Evolutionary conservation across 2,888 invertebrate species (phyloP).

Genomic region (Habrosyne pyritoides): DNA sequence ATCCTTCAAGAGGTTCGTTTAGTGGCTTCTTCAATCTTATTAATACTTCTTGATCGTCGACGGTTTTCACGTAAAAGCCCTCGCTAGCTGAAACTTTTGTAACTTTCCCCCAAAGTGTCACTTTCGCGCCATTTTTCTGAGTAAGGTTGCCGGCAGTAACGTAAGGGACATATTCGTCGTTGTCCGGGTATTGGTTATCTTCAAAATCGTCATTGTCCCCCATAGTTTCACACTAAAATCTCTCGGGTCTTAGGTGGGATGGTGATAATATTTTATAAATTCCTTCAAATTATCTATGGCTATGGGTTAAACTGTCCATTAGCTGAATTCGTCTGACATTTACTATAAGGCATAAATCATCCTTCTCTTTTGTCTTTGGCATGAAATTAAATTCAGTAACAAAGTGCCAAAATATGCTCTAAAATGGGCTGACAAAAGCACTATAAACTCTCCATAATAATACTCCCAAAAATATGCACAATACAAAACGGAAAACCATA

Average conservation of each 20-base stretch:
- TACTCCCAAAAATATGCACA: too few species aligned
- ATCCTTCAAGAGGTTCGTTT: slow-evolving; percentile 72
- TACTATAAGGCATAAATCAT: too few species aligned
- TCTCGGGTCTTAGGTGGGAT: background rate
- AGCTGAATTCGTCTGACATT: too few species aligned
- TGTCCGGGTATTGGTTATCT: slow-evolving; percentile 76
- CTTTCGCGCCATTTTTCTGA: slow-evolving; percentile 76
- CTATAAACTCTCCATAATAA: too few species aligned
- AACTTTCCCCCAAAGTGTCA: slow-evolving; percentile 75
- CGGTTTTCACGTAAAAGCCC: slow-evolving; percentile 74
- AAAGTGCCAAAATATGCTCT: too few species aligned
- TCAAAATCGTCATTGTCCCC: slow-evolving; percentile 75
- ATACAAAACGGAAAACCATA: too few species aligned
- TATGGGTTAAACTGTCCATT: too few species aligned
- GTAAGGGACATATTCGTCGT: slow-evolving; percentile 76
- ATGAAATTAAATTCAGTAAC: too few species aligned
- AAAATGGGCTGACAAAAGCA: too few species aligned
- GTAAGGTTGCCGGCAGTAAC: slow-evolving; percentile 73
- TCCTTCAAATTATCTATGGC: background rate
- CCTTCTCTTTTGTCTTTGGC: too few species aligned
- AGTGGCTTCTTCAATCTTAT: slow-evolving; percentile 66
- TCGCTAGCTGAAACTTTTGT: slow-evolving; percentile 72
- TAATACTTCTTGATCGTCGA: slow-evolving; percentile 75
- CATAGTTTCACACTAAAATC: slow-evolving; percentile 41
- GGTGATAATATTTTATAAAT: background rate